These are phyloP conservation scores for Aphodius sticticus DNA, from an alignment of 2,888 invertebrate species.

Conservation along the genomic window DNA sequence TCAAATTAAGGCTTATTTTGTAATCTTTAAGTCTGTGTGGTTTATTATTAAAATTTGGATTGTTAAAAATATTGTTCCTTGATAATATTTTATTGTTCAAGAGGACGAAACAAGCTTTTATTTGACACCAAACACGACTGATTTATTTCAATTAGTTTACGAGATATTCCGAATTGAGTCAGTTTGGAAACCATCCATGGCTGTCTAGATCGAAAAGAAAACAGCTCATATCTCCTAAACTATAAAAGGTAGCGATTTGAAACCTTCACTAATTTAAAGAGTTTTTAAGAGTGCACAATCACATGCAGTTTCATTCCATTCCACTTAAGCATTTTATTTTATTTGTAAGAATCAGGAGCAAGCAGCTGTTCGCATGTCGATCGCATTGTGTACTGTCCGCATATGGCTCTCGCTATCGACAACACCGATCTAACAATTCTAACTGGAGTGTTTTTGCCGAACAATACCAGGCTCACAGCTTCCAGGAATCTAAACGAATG, in stretches of 20 bases:
- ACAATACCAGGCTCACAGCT: not conserved
- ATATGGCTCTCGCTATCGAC: not conserved
- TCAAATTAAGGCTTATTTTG: too few species aligned
- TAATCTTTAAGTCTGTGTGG: too few species aligned
- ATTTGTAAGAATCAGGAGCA: not conserved
- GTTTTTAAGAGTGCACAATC: not conserved
- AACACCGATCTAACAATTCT: not conserved
- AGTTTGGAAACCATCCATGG: too few species aligned
- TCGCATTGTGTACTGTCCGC: not conserved
- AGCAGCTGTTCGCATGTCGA: not conserved
- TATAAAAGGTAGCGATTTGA: not conserved
- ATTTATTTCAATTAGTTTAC: too few species aligned
- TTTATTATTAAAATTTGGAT: too few species aligned
- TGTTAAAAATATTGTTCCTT: too few species aligned
- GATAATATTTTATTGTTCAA: too few species aligned
- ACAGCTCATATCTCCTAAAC: not conserved
- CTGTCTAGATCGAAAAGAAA: not conserved
- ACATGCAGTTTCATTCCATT: not conserved
- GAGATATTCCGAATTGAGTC: too few species aligned
- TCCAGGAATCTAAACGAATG: not conserved
- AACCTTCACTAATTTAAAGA: not conserved
- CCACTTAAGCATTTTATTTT: not conserved
- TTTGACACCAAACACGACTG: too few species aligned
- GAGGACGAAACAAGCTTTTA: too few species aligned
- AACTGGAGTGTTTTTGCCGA: slow-evolving; percentile 4